Base-by-base conservation (phyloP, 2,113 vertebrate genomes). In the Chionomys nivalis region DNA sequence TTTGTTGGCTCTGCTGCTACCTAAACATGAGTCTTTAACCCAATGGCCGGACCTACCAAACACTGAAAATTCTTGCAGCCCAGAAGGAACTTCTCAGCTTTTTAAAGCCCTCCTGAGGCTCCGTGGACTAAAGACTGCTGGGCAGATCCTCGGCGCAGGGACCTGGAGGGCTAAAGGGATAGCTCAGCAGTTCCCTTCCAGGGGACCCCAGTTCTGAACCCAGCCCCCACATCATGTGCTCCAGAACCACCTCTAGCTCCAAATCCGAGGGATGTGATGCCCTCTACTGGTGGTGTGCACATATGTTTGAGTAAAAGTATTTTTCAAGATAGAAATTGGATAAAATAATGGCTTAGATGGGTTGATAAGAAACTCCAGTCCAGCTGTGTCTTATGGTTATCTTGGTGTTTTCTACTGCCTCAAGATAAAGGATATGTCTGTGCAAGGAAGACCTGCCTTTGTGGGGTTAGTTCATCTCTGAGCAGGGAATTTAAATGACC, bases 51-150 rank as follows among this genome's bases (percentile, higher is more conserved):
- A 4, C 33, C 58, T 91, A 58, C 61, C 63, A 75, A 24, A 14
- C 16, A 5, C 63, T 49, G 63, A 47, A 36, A 47, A n/a, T 52
- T 87, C 65, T 88, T 65, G 33, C 39, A 61, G 87, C 91, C 68
- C 33, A 89, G 65, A 82, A 39, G 26, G 91, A 82, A 75, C 73
- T 14, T 92, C 39, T n/a, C 42, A 82, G 61, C 58, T 58, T 97
- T 77, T 82, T 65, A 42, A 77, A 55, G 66, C 68, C 52, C 31
- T 73, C 70, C 89, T 49, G 47, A 44, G 11, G 75, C 61, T 73
- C 68, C 1, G 21, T 26, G 52, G 66, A 89, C 77, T 52, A 14
- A 70, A 66, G 91, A 76, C 42, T 68, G 66, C 44, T 73, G 72
- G 79, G 7, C 52, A 65, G 28, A 76, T 85, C 63, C 52, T 19